Conservation (phyloP, 2,797 vertebrate species). For the Crocodylus rhombifer region DNA sequence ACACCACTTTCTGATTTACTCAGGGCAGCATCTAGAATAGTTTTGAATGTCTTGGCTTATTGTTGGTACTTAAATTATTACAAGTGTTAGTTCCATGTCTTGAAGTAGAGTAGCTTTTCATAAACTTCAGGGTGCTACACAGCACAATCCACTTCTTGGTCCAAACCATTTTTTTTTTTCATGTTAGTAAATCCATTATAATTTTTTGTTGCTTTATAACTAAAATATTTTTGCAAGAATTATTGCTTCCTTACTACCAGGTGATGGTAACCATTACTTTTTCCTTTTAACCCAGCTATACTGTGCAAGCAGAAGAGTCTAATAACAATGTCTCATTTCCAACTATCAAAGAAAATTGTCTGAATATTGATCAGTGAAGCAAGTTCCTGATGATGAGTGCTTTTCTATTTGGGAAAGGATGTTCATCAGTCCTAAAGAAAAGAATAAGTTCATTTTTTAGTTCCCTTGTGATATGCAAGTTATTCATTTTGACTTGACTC, state of each 20-base stretch:
- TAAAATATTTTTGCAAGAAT: slow-evolving; percentile 52
- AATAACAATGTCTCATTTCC: neutral
- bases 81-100: slow-evolving; percentile 44
- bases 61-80: slow-evolving; percentile 45
- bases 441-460: neutral
- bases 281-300: neutral
- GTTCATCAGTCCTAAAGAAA: neutral
- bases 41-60: slow-evolving; percentile 44
- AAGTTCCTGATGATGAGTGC: neutral
- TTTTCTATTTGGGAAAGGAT: neutral
- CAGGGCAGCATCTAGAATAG: slow-evolving; percentile 8
- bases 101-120: slow-evolving; percentile 37
- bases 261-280: slow-evolving; percentile 18
- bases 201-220: neutral
- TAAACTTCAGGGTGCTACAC: slow-evolving; percentile 34
- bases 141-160: slow-evolving; percentile 55
- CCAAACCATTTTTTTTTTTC: neutral
- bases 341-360: neutral
- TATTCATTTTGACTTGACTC: neutral
- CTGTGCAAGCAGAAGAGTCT: slow-evolving; percentile 12
- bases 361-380: neutral
- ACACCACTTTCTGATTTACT: neutral
- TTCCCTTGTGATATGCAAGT: neutral
- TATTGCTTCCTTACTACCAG: slow-evolving; percentile 37
- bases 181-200: no score